Percentiles rank a stretch among this genome's conserved stretches.
phyloP scores from a whole-genome alignment of 2,797 vertebrate genomes.

The Arctocebus calabarensis region DNA sequence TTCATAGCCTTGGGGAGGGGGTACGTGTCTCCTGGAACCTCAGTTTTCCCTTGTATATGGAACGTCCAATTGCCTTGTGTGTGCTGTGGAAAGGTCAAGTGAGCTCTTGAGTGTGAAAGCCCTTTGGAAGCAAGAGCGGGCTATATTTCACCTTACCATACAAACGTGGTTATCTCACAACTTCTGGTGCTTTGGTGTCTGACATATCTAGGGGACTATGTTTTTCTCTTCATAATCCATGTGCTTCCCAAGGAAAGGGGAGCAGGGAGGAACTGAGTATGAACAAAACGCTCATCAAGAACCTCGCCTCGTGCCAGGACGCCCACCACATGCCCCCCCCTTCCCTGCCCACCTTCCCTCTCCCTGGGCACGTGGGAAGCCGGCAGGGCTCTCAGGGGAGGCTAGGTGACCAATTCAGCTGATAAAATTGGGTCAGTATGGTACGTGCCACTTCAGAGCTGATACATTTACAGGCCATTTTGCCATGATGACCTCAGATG shows the following conservation, averaged over 20 bases:
- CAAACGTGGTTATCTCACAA: neutral
- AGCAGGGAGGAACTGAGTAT: neutral
- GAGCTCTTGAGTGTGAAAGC: neutral
- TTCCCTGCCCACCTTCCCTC: no score
- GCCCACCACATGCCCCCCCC: accelerated
- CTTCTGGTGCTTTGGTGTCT: neutral
- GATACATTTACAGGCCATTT: neutral
- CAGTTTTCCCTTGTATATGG: neutral
- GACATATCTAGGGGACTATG: neutral
- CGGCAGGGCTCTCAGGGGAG: accelerated
- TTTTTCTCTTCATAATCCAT: neutral
- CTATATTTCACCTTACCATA: neutral
- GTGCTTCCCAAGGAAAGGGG: neutral
- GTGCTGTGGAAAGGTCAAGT: neutral
- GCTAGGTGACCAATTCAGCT: neutral
- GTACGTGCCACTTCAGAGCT: neutral
- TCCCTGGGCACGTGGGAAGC: neutral
- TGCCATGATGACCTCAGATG: neutral
- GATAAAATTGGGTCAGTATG: neutral
- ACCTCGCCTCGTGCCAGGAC: no score
- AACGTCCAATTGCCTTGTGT: neutral
- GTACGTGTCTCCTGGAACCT: neutral
- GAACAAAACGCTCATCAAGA: neutral
- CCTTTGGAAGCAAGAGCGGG: neutral
- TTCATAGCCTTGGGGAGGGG: neutral